Base-by-base conservation (phyloP, 2,888 invertebrate species). In the Ornithoptera priamus region DNA sequence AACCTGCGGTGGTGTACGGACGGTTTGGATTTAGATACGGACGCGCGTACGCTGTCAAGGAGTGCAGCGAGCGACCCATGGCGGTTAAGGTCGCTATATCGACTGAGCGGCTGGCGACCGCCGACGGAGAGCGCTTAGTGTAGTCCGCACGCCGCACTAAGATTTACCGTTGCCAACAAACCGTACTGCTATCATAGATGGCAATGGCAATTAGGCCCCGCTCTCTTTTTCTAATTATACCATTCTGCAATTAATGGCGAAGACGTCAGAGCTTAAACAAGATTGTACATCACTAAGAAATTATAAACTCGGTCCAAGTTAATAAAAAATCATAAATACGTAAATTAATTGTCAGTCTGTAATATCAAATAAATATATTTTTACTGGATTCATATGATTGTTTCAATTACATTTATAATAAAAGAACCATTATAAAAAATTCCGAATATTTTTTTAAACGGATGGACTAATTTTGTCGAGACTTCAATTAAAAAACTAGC, bases 61-160 rank as follows among this genome's bases (percentile, higher is more conserved):
- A 73, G 71, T 82, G 81, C 71, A 90, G 77, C 77, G 87, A 83
- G 73, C 92, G 90, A 85, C 90, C 90, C 91, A 91, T 92, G 83
- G 86, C 87, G 87, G 81, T 80, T 81, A 83, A 86, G 82, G 84
- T 81, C 87, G 85, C 79, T 75, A 65, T 75, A 75, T 78, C 80
- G 85, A 89, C 88, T 89, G 85, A 76, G 79, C 63, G 80, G 73
- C 72, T 69, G 61, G 60, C 73, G 73, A 62, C 66, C 63, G 58
- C 36, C 65, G 67, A 66, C 62, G 65, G 71, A 42, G 61, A 63
- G 62, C 58, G 63, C 66, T 62, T 56, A 59, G 46, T 20, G 36
- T 50, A 67, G 62, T 50, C 15, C 58, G 58, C n/a, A n/a, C 60
- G 15, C 50, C 50, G 15, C 15, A 65, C 36, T 57, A 62, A 63